Evolutionary conservation across 2,888 invertebrate species (phyloP).

Genomic region (Drosophila vallismaia): DNA sequence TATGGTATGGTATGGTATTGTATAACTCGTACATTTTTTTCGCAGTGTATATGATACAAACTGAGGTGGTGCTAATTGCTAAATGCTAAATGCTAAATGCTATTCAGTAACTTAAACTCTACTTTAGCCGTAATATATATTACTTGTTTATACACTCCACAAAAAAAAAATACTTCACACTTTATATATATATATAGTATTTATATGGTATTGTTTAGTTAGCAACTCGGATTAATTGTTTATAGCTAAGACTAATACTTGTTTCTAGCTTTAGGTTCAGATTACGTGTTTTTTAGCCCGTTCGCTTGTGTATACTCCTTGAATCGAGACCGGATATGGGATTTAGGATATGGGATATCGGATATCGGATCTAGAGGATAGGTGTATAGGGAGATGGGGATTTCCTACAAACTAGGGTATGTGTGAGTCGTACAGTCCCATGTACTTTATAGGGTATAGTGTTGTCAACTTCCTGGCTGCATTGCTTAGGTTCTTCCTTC

Average conservation of each 20-base stretch:
- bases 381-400: not conserved
- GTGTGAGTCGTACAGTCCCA: constrained; percentile 2
- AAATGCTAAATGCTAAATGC: constrained; percentile 42
- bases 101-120: constrained; percentile 41
- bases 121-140: constrained; percentile 31
- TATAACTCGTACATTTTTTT: not conserved
- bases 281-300: constrained; percentile 40
- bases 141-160: constrained; percentile 26
- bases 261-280: constrained; percentile 19
- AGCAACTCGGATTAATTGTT: constrained; percentile 22
- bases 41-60: constrained; percentile 38
- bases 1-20: no score
- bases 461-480: constrained; percentile 58
- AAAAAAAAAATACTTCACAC: constrained; percentile 22
- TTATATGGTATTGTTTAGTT: constrained; percentile 9
- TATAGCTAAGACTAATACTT: constrained; percentile 37
- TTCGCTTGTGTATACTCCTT: constrained; percentile 51
- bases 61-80: constrained; percentile 42
- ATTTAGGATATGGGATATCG: not conserved
- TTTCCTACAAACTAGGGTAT: constrained; percentile 2
- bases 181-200: constrained; percentile 22
- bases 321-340: constrained; percentile 27
- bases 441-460: constrained; percentile 17
- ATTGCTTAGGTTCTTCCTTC: constrained; percentile 47
- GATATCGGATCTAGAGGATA: no score